phyloP scores from a whole-genome alignment of 1,140 invertebrate species.

The Streblospio benedicti region DNA sequence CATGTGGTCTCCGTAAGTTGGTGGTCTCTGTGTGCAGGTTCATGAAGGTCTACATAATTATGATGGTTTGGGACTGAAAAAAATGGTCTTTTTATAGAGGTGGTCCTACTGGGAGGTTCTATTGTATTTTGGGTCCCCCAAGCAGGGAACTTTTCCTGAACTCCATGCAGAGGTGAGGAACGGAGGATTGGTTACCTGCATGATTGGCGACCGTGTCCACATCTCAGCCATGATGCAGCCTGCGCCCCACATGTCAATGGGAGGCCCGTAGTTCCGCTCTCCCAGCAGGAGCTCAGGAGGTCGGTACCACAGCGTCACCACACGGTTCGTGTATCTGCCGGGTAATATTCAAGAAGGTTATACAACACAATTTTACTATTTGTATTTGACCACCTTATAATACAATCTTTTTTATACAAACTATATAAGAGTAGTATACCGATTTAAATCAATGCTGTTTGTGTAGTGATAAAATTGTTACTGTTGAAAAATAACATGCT shows the following conservation, averaged over 20 bases:
- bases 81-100: too few species aligned
- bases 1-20: too few species aligned
- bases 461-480: too few species aligned
- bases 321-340: constrained; percentile 83
- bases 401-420: background rate
- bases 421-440: background rate
- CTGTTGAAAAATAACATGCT: too few species aligned
- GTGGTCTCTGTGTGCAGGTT: too few species aligned
- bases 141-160: background rate
- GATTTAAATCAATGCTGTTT: too few species aligned
- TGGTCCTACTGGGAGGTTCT: too few species aligned
- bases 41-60: too few species aligned
- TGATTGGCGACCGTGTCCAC: constrained; percentile 81
- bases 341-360: constrained; percentile 1
- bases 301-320: constrained; percentile 96
- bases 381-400: background rate
- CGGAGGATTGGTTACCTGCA: too few species aligned
- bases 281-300: constrained; percentile 83
- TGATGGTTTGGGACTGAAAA: too few species aligned
- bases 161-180: background rate
- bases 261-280: constrained; percentile 81
- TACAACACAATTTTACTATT: background rate
- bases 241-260: constrained; percentile 96
- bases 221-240: constrained; percentile 99
- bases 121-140: too few species aligned